Evolutionary conservation across 2,797 vertebrate genomes (phyloP).

Genomic region (Coccyzus lansbergi): DNA sequence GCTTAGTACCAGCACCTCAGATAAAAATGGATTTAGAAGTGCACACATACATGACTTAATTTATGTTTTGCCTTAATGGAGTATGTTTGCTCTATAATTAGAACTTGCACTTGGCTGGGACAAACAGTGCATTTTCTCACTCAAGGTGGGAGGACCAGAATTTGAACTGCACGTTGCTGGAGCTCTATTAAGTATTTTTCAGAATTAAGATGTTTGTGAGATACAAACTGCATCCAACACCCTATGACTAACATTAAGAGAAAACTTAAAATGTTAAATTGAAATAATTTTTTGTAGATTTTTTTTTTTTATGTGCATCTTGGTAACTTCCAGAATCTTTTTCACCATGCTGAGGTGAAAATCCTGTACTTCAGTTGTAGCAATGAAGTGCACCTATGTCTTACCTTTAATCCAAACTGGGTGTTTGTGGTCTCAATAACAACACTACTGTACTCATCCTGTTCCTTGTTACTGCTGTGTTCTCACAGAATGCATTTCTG

Average conservation of each 20-base stretch:
- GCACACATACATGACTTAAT: background rate
- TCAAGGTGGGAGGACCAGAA: background rate
- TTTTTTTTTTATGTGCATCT: background rate
- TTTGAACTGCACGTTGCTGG: background rate
- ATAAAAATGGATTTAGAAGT: background rate
- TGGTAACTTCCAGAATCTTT: background rate
- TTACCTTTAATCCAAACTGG: background rate
- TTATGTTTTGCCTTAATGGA: background rate
- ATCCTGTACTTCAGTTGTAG: background rate
- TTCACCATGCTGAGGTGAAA: background rate
- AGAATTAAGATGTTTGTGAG: background rate
- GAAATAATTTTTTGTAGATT: background rate
- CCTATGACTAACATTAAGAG: background rate
- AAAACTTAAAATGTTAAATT: background rate
- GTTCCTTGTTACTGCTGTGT: background rate
- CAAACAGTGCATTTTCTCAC: background rate
- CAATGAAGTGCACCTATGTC: background rate
- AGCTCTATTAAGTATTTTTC: background rate
- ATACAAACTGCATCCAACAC: background rate
- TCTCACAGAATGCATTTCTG: background rate
- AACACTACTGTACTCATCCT: background rate
- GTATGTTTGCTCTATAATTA: background rate
- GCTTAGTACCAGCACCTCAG: background rate
- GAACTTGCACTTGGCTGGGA: background rate
- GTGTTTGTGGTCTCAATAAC: background rate